Evolutionary conservation across 2,888 invertebrate species (phyloP).

Genomic region (Pristionchus exspectatus): DNA sequence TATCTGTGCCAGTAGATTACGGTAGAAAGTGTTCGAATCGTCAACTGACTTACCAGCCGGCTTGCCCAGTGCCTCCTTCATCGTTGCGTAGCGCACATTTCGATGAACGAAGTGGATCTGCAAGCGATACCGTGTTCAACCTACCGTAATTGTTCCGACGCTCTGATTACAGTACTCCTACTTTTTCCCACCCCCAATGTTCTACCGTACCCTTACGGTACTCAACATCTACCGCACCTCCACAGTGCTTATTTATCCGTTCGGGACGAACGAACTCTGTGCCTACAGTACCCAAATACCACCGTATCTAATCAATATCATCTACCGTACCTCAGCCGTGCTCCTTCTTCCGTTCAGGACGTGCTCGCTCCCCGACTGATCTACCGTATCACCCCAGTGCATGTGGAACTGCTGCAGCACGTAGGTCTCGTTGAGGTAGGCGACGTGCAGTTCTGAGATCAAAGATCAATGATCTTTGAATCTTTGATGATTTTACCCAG

Average conservation of each 20-base stretch:
- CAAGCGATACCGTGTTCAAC: background rate
- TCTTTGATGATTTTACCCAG: background rate
- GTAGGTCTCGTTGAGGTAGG: slow-evolving; percentile 31
- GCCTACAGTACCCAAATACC: background rate
- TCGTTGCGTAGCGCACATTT: background rate
- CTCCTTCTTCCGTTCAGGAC: slow-evolving; percentile 41
- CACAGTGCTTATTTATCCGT: background rate
- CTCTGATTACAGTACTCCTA: no score
- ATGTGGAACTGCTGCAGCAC: slow-evolving; percentile 42
- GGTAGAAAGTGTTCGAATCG: background rate
- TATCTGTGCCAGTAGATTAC: background rate
- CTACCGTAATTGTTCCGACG: no score
- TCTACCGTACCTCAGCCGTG: slow-evolving; percentile 23
- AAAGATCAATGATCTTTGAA: no score
- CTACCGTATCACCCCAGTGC: slow-evolving; percentile 46
- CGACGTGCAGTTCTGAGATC: slow-evolving; percentile 37
- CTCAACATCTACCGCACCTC: background rate
- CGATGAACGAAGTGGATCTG: slow-evolving; percentile 52
- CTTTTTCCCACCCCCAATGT: background rate
- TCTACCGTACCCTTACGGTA: background rate
- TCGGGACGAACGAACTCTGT: no score
- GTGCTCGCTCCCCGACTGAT: slow-evolving; percentile 43
- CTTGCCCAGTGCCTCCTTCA: slow-evolving; percentile 23
- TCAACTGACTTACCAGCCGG: background rate
- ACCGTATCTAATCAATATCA: background rate